A percentile compares a stretch with the other conserved stretches of the same genome.
phyloP scores from a whole-genome alignment of 2,888 invertebrate species.

The Agonum fuliginosum region DNA sequence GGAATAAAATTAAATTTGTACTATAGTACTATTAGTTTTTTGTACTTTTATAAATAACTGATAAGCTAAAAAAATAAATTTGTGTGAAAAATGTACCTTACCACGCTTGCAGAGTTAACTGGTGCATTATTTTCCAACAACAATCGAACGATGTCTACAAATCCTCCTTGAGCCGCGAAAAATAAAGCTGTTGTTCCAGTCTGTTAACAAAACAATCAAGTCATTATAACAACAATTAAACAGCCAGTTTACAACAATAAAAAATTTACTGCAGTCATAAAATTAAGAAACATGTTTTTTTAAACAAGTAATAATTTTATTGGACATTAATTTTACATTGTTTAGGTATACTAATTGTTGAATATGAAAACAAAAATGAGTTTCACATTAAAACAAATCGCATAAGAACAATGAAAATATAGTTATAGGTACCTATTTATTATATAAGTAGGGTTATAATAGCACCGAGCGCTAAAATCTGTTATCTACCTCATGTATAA shows the following conservation, averaged over 20 bases:
- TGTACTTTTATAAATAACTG: too few species aligned
- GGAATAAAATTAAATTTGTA: too few species aligned
- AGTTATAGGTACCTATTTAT: too few species aligned
- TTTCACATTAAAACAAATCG: too few species aligned
- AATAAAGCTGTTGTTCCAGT: slow-evolving; percentile 95
- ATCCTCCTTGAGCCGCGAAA: slow-evolving; percentile 96
- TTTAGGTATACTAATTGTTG: neutral
- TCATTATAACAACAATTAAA: slow-evolving; percentile 10
- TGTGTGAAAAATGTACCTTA: slow-evolving; percentile 70
- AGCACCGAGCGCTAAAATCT: too few species aligned
- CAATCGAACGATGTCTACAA: slow-evolving; percentile 86
- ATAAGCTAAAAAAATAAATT: too few species aligned
- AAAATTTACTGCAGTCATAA: neutral
- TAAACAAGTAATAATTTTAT: neutral
- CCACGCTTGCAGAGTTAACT: slow-evolving; percentile 87
- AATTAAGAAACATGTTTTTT: neutral
- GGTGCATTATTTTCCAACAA: slow-evolving; percentile 86
- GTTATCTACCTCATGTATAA: too few species aligned
- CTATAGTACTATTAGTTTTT: too few species aligned
- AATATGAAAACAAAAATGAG: too few species aligned
- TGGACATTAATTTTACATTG: neutral
- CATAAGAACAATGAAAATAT: too few species aligned
- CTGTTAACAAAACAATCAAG: slow-evolving; percentile 71
- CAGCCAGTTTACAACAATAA: slow-evolving; percentile 9
- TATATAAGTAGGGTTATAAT: too few species aligned